Evolutionary conservation across 2,888 invertebrate genomes (phyloP).

Genomic region (Thereva unica): DNA sequence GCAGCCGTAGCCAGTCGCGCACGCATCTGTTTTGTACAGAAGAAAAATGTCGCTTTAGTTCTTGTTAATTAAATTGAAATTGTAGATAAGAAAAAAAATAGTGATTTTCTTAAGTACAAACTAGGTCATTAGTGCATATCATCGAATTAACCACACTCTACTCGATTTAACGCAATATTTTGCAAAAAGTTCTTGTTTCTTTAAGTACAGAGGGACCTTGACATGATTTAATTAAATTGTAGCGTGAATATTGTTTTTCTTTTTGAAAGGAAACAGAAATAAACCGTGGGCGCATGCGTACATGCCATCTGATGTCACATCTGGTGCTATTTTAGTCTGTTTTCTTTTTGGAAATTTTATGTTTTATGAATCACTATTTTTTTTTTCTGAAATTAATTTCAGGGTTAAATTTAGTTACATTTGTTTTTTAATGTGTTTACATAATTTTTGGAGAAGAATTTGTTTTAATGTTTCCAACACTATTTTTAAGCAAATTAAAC

Average conservation of each 20-base stretch:
- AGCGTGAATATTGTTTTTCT: constrained; percentile 8
- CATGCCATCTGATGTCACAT: constrained; percentile 30
- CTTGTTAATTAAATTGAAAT: too few relatives aligned
- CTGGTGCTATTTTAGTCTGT: constrained; percentile 16
- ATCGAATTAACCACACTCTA: too few relatives aligned
- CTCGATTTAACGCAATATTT: background rate
- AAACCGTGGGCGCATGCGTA: constrained; percentile 37
- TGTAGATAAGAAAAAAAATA: too few relatives aligned
- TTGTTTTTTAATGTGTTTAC: constrained; percentile 8
- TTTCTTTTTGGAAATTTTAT: constrained; percentile 10
- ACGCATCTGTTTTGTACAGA: too few relatives aligned
- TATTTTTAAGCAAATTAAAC: too few relatives aligned
- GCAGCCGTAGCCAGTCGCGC: too few relatives aligned
- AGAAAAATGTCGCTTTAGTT: too few relatives aligned
- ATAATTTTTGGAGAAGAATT: background rate
- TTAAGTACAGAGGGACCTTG: constrained; percentile 37
- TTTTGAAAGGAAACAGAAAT: constrained; percentile 20
- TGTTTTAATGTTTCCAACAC: too few relatives aligned
- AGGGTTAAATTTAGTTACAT: background rate
- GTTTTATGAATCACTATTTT: constrained; percentile 7
- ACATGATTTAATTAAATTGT: constrained; percentile 36
- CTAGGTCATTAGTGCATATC: too few relatives aligned
- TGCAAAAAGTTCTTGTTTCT: background rate
- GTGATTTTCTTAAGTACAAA: too few relatives aligned
- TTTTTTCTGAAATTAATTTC: background rate